Evolutionary conservation across 2,888 invertebrate species (phyloP), one percentile per base, ranked within the genome.

Genomic region (Nomada flava): DNA sequence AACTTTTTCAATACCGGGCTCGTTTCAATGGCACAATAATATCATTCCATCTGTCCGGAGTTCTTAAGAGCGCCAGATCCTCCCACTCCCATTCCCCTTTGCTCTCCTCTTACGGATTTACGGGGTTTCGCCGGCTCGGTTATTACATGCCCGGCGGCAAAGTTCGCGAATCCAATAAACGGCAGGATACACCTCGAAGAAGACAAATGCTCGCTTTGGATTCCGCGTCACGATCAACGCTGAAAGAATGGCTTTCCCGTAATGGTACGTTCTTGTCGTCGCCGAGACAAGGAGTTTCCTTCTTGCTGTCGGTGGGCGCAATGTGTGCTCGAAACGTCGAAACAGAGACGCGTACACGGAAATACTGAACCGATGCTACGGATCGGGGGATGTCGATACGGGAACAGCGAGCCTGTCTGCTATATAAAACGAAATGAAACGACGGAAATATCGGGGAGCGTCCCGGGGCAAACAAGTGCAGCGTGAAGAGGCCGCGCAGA

Each of bases 111-210:
- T 62, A n/a, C 62, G 79, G 82, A 87, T 88, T 86, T 83, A 75
- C 86, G 79, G 82, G 76, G 60, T 75, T 76, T 84, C 84, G 64
- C 77, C 67, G 62, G 60, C 59, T 50, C 77, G 70, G 79, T 81
- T 83, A 87, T 86, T 86, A 83, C 86, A 72, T 79, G 80, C 84
- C 74, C 82, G 63, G 62, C 84, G 88, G 82, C 87, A 88, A 88
- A 87, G 87, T 90, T 89, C 90, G 81, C 84, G 80, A 83, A 88
- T 87, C 84, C 82, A 86, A 87, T 88, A 88, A 86, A 87, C 79
- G 82, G 59, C 70, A 65, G 76, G 83, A 75, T 86, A 82, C 83
- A 80, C 84, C 80, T 79, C 79, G 73, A 63, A 55, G 76, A 84
- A 85, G 87, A 88, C 85, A 85, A 89, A 89, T 87, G 88, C 86